Conservation (phyloP, 92 coral and sea anemone species). For the Zoanthus sansibaricus region DNA sequence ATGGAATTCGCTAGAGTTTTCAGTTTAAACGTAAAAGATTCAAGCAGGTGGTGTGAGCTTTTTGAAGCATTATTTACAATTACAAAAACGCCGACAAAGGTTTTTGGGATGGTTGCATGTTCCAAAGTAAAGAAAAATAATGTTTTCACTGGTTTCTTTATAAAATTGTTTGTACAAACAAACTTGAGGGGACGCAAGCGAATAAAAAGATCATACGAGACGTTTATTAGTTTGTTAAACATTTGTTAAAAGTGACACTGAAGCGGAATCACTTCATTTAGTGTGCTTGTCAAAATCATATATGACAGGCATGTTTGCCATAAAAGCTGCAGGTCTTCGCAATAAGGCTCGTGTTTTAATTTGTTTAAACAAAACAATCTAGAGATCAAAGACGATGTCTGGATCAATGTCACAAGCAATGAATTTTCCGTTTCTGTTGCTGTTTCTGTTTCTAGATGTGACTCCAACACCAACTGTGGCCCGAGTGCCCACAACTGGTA, state of each 20-base stretch:
- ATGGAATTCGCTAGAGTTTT: not conserved
- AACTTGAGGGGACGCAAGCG: not conserved
- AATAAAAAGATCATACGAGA: not conserved
- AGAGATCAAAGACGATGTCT: not conserved
- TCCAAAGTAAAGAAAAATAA: not conserved
- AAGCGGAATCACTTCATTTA: not conserved
- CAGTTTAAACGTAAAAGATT: not conserved
- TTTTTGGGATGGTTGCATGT: not conserved
- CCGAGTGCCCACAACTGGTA: slow-evolving; percentile 25
- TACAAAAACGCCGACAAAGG: not conserved
- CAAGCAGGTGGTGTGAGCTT: not conserved
- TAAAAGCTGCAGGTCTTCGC: slow-evolving; percentile 18
- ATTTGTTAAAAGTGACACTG: slow-evolving; percentile 2
- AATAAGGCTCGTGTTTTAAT: not conserved
- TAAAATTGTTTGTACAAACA: not conserved
- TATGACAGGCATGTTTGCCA: not conserved
- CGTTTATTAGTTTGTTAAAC: not conserved
- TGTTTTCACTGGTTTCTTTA: not conserved
- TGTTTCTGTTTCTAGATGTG: slow-evolving; percentile 31
- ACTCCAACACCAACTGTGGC: slow-evolving; percentile 13
- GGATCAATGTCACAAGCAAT: not conserved
- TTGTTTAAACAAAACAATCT: not conserved
- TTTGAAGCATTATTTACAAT: not conserved
- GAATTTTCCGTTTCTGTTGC: not conserved
- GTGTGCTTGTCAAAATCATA: not conserved